Evolutionary conservation across 2,113 vertebrate species (phyloP), one percentile per base, ranked within the genome.

Genomic region (Nannospalax galili): DNA sequence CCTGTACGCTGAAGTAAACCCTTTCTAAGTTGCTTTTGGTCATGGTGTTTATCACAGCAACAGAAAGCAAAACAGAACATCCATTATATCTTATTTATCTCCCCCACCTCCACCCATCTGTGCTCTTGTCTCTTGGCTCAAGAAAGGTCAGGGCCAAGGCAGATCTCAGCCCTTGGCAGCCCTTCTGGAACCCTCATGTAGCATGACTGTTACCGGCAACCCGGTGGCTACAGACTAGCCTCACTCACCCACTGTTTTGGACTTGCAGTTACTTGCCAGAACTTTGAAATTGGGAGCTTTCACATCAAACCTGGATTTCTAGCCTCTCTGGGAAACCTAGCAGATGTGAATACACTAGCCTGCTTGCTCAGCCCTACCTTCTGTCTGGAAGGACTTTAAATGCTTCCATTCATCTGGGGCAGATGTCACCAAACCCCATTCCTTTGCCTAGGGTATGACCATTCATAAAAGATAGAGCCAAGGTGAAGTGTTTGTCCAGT

Each of bases 301-400:
- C 20, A n/a, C 35, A 26, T 52, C 74, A 95, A 64, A 52, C 80
- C 65, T 88, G 32, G 15, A 67, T 73, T n/a, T 87, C 56, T 80
- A 62, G 37, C 48, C 91, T 88, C 28, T 84, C 32, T 91, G 58
- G 52, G 40, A 52, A 88, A 93, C 73, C 16, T 26, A 67, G 40
- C 28, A 64, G 35, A 32, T 65, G 42, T 73, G 75, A 86, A 52
- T 42, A 75, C 8, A 1, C 10, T 48, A 58, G 65, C 6, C n/a
- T 67, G 19, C 35, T 85, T 35, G 5, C 35, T 45, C 12, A 11
- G 10, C 48, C 22, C 26, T 16, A n/a, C n/a, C n/a, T 4, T 1
- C 28, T 20, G 8, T 72, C 77, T 77, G 45, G 19, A n/a, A 48
- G 7, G 48, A 2, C 15, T 65, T 24, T 17, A n/a, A 35, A 28